phyloP scores from a whole-genome alignment of 2,888 invertebrate genomes.

The Mythimna pallens region DNA sequence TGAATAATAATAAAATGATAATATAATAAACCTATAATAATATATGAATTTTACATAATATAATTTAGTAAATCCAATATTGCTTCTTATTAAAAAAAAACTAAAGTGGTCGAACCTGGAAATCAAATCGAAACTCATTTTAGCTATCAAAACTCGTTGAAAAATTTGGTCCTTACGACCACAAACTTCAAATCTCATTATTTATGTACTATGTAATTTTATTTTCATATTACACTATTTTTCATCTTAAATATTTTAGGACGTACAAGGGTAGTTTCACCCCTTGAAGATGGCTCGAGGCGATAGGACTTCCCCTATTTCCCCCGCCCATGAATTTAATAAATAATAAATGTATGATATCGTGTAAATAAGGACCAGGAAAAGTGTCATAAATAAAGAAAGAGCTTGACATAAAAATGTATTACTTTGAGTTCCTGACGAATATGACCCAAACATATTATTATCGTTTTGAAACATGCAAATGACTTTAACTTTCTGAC shows the following conservation, averaged over 20 bases:
- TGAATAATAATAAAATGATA: too few species aligned
- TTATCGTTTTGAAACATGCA: background rate
- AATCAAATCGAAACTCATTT: too few species aligned
- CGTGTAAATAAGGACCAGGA: conserved; percentile 46
- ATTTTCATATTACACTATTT: conserved; percentile 42
- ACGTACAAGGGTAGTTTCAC: conserved; percentile 34
- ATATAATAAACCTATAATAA: too few species aligned
- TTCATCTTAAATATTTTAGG: conserved; percentile 52
- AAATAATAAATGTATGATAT: conserved; percentile 57
- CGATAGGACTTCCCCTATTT: conserved; percentile 46
- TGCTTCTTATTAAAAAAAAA: background rate
- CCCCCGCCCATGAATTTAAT: conserved; percentile 41
- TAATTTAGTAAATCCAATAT: too few species aligned
- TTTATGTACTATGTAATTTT: conserved; percentile 26
- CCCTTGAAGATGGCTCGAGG: conserved; percentile 47
- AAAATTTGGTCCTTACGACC: conserved; percentile 8
- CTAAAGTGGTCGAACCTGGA: background rate
- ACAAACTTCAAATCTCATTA: conserved; percentile 13
- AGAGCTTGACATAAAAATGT: conserved; percentile 14
- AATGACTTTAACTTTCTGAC: background rate
- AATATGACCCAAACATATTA: background rate
- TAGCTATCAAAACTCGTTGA: background rate
- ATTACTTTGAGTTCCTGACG: background rate
- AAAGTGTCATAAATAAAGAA: conserved; percentile 31
- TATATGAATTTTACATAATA: background rate